Base-by-base conservation (phyloP, 2,888 invertebrate genomes). In the Drosophila nr. perissopoda region DNA sequence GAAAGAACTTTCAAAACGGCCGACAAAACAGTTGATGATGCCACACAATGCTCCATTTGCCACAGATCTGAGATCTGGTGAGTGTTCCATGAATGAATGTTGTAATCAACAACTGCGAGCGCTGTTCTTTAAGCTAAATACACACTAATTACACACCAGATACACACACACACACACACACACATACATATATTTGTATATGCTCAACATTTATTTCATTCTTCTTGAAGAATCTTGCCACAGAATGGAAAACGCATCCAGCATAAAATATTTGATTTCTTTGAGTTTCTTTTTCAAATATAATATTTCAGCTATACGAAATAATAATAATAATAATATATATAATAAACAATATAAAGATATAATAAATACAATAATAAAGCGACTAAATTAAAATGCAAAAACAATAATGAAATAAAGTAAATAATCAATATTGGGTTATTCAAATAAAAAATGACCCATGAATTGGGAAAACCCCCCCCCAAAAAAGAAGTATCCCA, bases 1-100 rank as follows among this genome's bases (percentile, higher is more conserved):
- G 49, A 56, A 51, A 61, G 68, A 68, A 56, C 67, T 68, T 68
- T 67, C 54, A 38, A 68, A 66, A 54, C 18, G 65, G 34, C 27
- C 33, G 34, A 42, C 33, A 34, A 48, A 36, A 6, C 29, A 27
- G 42, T 33, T 59, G 58, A 53, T 53, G 57, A 42, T 42, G 49
- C 49, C n/a, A 11, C 36, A 64, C n/a, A 36, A 25, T n/a, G 31
- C 25, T 52, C 60, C 53, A 60, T 36, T 60, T 60, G 29, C 52
- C 60, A 25, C 54, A 27, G 21, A 53, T 13, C n/a, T n/a, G 13
- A 31, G 21, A 21, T n/a, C 21, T 52, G 42, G 11, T 58, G 27
- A 27, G 27, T 27, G 45, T 13, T 49, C 48, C 5, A 59, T 49
- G 51, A 51, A 52, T 60, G 36, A 56, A 36, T 45, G 27, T 25